These are phyloP conservation scores for Dasyurus viverrinus DNA, from an alignment of 2,113 vertebrate species.

Conservation along the genomic window DNA sequence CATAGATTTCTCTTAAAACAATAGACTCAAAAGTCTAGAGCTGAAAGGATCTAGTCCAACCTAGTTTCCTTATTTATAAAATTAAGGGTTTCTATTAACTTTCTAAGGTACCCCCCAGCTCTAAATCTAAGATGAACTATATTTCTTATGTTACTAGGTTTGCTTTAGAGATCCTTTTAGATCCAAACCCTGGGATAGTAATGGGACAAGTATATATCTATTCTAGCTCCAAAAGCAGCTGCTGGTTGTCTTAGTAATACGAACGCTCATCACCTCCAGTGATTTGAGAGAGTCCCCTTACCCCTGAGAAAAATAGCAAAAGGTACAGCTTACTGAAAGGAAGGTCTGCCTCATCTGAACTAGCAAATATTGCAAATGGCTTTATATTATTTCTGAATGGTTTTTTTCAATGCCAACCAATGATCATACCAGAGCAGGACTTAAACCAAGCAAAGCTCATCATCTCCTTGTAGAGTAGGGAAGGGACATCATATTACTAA, in stretches of 20 bases:
- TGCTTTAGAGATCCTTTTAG: neutral
- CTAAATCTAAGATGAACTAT: neutral
- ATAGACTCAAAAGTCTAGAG: neutral
- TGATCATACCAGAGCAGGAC: neutral
- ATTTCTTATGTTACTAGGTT: neutral
- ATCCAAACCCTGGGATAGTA: neutral
- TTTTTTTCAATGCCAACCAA: conserved; percentile 8
- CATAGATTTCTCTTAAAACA: too few species aligned
- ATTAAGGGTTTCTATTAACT: neutral
- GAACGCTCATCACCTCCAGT: neutral
- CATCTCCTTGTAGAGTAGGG: neutral
- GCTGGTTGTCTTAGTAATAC: neutral
- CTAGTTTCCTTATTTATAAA: neutral
- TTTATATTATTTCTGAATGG: neutral
- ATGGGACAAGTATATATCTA: neutral
- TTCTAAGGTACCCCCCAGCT: neutral
- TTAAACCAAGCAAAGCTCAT: neutral
- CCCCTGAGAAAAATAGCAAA: neutral
- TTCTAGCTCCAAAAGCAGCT: neutral
- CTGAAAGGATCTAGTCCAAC: neutral
- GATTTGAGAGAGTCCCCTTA: neutral
- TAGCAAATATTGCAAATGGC: neutral
- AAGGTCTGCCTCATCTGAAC: neutral
- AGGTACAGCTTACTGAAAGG: neutral
- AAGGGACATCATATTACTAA: neutral